These are phyloP conservation scores for Bombyx huttoni DNA, from an alignment of 2,888 invertebrate species.

Conservation along the genomic window DNA sequence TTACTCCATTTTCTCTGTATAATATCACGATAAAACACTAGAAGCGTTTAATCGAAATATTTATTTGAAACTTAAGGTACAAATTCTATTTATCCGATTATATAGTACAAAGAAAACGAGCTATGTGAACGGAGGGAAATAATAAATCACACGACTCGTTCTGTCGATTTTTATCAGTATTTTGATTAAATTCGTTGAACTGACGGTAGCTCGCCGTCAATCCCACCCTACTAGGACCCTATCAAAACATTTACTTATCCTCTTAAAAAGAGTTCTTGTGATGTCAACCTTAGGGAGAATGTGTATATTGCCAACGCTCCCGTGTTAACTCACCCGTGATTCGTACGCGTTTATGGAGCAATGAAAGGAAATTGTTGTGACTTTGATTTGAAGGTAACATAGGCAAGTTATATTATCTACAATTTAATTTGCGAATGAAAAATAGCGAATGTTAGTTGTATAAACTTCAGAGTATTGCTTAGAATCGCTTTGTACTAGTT, in stretches of 20 bases:
- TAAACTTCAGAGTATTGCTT: too few relatives aligned
- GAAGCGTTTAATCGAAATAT: not conserved
- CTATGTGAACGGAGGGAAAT: slow-evolving; percentile 1
- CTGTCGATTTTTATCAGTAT: slow-evolving; percentile 16
- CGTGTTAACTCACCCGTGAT: not conserved
- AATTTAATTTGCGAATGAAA: not conserved
- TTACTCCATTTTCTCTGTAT: not conserved
- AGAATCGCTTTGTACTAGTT: too few relatives aligned
- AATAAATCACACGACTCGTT: slow-evolving; percentile 22
- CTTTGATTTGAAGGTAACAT: not conserved
- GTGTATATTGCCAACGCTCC: not conserved
- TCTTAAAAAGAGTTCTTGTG: slow-evolving; percentile 7
- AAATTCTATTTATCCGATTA: not conserved
- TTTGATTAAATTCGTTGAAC: slow-evolving; percentile 19
- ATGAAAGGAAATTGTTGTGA: slow-evolving; percentile 1
- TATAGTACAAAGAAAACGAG: not conserved
- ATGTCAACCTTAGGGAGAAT: not conserved
- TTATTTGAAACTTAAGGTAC: not conserved
- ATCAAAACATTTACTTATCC: slow-evolving; percentile 14
- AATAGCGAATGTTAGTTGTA: too few relatives aligned
- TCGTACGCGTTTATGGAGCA: not conserved
- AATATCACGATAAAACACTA: not conserved
- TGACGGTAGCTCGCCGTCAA: slow-evolving; percentile 8
- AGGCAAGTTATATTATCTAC: not conserved
- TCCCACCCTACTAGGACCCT: slow-evolving; percentile 6